Evolutionary conservation across 2,113 vertebrate species (phyloP).

Genomic region (Sula dactylatra): DNA sequence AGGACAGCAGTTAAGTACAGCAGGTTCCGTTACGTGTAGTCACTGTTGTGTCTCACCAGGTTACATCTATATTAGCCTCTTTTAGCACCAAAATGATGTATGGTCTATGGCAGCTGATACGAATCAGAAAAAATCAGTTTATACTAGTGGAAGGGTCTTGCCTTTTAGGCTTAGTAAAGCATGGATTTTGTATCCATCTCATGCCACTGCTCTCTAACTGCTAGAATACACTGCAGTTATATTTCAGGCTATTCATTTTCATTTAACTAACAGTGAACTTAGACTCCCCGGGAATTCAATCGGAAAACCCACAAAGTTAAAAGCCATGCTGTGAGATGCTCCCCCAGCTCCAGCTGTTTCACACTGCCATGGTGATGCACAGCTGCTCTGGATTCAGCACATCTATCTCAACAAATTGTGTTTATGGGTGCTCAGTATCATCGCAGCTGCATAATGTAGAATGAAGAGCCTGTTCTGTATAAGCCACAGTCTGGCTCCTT

Average conservation of each 20-base stretch:
- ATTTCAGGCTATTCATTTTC: not conserved
- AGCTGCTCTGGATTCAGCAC: not conserved
- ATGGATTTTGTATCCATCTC: not conserved
- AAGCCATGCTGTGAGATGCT: not conserved
- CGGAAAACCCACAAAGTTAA: not conserved
- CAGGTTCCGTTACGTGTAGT: not conserved
- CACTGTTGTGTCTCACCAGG: not conserved
- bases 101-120: not conserved
- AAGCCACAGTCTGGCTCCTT: not conserved
- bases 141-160: not conserved
- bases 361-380: not conserved
- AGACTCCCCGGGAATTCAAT: not conserved
- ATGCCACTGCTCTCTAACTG: not conserved
- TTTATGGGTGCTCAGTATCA: not conserved
- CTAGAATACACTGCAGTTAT: not conserved
- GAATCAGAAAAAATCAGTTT: not conserved
- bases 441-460: accelerated
- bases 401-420: not conserved
- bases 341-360: not conserved
- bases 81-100: not conserved
- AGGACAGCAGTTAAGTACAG: not conserved
- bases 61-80: not conserved
- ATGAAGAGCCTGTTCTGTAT: not conserved
- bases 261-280: not conserved
- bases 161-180: not conserved